Percentiles rank a stretch among this genome's conserved stretches.
phyloP scores from a whole-genome alignment of 2,797 vertebrate genomes.

The Oreochromis mossambicus region DNA sequence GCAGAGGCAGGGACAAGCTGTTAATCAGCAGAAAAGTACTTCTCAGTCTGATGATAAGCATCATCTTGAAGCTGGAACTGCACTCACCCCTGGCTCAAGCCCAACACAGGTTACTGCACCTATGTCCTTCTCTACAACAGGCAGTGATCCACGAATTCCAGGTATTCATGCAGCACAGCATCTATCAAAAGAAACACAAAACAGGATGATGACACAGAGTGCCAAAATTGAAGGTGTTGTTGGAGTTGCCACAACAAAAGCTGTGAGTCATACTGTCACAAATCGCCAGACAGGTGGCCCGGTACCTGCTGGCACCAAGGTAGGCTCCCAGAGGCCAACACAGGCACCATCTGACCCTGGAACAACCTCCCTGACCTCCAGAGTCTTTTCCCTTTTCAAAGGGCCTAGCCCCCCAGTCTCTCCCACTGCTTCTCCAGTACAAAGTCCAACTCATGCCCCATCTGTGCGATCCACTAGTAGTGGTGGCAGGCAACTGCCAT shows the following conservation, averaged over 20 bases:
- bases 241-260: constrained; percentile 67
- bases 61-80: constrained; percentile 85
- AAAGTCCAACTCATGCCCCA: constrained; percentile 82
- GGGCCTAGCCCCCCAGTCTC: constrained; percentile 88
- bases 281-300: constrained; percentile 65
- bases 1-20: constrained; percentile 80
- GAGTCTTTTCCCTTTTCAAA: constrained; percentile 86
- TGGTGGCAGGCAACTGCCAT: constrained; percentile 61
- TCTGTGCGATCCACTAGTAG: constrained; percentile 51
- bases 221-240: constrained; percentile 77
- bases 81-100: constrained; percentile 93
- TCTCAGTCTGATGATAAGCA: constrained; percentile 74
- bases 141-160: constrained; percentile 79
- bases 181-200: constrained; percentile 91
- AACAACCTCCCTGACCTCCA: constrained; percentile 71
- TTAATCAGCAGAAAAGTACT: constrained; percentile 44
- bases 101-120: constrained; percentile 93
- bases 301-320: constrained; percentile 49
- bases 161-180: constrained; percentile 91
- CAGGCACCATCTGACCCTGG: constrained; percentile 69
- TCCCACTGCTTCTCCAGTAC: constrained; percentile 83
- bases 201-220: constrained; percentile 83
- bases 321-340: constrained; percentile 61
- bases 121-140: constrained; percentile 82
- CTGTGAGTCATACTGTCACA: constrained; percentile 59